Conservation (phyloP, 2,797 vertebrate genomes). For the Anableps anableps region DNA sequence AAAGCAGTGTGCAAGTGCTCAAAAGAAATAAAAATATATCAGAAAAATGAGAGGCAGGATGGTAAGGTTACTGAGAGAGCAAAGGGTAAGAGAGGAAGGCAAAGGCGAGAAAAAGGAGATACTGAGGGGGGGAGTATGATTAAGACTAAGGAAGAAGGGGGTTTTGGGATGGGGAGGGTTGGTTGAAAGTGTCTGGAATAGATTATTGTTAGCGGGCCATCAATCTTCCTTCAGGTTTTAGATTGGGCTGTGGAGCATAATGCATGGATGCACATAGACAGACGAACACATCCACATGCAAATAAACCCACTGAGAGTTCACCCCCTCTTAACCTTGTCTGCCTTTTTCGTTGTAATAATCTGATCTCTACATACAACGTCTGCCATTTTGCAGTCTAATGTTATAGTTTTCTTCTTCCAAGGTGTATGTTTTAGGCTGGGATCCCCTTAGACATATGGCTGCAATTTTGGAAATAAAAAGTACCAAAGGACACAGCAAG, state of each 20-base stretch:
- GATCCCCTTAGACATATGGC: constrained; percentile 66
- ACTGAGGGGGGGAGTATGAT: constrained; percentile 31
- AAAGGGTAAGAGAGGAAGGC: constrained; percentile 61
- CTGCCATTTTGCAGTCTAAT: constrained; percentile 58
- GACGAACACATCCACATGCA: constrained; percentile 27
- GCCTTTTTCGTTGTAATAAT: constrained; percentile 50
- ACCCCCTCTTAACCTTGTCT: constrained; percentile 64
- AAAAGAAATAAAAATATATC: constrained; percentile 28
- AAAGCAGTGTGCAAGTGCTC: constrained; percentile 12
- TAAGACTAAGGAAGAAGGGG: constrained; percentile 29
- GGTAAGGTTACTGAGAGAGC: constrained; percentile 52
- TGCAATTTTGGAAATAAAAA: constrained; percentile 64
- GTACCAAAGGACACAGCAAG: constrained; percentile 23
- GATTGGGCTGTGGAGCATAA: constrained; percentile 41
- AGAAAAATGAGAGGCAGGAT: constrained; percentile 35
- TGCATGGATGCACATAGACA: constrained; percentile 18
- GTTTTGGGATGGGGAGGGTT: constrained; percentile 13
- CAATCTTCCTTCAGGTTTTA: constrained; percentile 70
- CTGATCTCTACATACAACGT: constrained; percentile 45
- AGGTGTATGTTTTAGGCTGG: constrained; percentile 64
- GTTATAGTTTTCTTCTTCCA: constrained; percentile 63
- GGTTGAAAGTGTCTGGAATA: constrained; percentile 76
- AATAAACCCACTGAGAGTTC: constrained; percentile 38
- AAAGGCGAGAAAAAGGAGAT: constrained; percentile 46
- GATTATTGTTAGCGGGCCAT: constrained; percentile 78